These are phyloP conservation scores for Chionomys nivalis DNA, from an alignment of 2,113 vertebrate genomes.

Conservation along the genomic window DNA sequence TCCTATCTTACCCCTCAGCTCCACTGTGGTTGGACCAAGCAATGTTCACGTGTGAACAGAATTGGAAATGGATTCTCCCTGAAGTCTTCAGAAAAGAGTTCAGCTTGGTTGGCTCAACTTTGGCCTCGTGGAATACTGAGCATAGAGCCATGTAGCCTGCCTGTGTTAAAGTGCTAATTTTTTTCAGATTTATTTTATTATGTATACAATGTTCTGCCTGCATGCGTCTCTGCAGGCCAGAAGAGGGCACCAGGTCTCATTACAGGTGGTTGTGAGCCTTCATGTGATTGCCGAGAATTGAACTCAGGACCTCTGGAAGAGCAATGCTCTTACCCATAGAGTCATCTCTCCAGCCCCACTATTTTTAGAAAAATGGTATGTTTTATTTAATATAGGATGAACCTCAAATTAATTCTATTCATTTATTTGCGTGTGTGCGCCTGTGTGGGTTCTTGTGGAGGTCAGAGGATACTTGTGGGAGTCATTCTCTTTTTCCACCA, in stretches of 20 bases:
- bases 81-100: neutral
- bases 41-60: neutral
- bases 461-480: neutral
- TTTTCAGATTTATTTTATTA: neutral
- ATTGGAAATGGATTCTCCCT: neutral
- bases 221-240: too few species aligned
- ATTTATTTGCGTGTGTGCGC: neutral
- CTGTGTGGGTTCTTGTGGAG: neutral
- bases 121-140: neutral
- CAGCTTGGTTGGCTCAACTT: too few species aligned
- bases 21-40: neutral
- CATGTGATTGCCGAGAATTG: too few species aligned
- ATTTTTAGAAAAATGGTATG: neutral
- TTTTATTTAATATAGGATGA: neutral
- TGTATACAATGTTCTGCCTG: too few species aligned
- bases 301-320: too few species aligned
- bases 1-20: neutral
- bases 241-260: too few species aligned
- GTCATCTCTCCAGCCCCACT: too few species aligned
- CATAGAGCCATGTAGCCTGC: neutral
- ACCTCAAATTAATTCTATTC: neutral
- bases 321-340: too few species aligned
- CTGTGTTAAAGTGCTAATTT: neutral
- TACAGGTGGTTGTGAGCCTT: too few species aligned
- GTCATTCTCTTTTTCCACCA: neutral